phyloP scores from a whole-genome alignment of 2,888 invertebrate genomes.

The Eurois occulta region DNA sequence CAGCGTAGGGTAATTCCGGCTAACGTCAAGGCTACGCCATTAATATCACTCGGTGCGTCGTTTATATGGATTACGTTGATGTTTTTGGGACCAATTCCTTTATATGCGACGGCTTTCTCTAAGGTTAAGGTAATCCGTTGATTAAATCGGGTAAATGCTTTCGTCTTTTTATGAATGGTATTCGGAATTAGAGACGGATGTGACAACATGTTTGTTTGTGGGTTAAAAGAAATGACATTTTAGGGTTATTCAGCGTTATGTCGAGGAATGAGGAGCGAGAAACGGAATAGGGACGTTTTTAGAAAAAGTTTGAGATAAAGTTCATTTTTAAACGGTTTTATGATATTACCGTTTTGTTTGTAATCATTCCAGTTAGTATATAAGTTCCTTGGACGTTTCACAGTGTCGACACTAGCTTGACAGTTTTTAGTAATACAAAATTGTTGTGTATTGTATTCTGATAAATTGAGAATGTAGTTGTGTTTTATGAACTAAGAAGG shows the following conservation, averaged over 20 bases:
- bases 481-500: neutral
- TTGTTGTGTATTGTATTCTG: too few relatives aligned
- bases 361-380: too few relatives aligned
- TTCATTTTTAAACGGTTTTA: too few relatives aligned
- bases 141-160: slow-evolving; percentile 65
- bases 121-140: slow-evolving; percentile 70
- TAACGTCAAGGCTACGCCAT: slow-evolving; percentile 69
- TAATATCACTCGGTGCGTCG: slow-evolving; percentile 78
- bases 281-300: neutral
- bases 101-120: slow-evolving; percentile 67
- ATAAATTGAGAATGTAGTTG: neutral
- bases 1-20: slow-evolving; percentile 62
- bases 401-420: too few relatives aligned
- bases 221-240: slow-evolving; percentile 20
- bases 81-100: slow-evolving; percentile 75
- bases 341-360: too few relatives aligned
- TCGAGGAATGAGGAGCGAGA: neutral
- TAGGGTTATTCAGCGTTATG: slow-evolving; percentile 1
- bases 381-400: too few relatives aligned
- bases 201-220: slow-evolving; percentile 53
- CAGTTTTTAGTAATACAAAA: too few relatives aligned
- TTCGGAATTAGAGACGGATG: slow-evolving; percentile 36
- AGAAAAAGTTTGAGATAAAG: too few relatives aligned
- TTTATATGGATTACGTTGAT: slow-evolving; percentile 80
- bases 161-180: slow-evolving; percentile 49